phyloP scores from a whole-genome alignment of 2,888 invertebrate genomes.

The Drosophila infuscata region DNA sequence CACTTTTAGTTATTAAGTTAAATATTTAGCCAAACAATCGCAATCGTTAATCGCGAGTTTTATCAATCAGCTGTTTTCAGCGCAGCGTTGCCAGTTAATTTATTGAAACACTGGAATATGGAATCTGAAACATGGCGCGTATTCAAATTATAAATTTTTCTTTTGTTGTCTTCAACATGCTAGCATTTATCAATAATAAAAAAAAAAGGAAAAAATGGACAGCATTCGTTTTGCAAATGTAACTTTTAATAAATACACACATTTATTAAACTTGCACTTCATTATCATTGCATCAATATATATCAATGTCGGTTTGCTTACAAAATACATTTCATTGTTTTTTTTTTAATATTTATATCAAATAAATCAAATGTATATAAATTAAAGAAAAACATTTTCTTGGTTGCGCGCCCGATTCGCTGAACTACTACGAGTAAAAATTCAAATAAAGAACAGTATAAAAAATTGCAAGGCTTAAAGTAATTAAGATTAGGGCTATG shows the following conservation, averaged over 20 bases:
- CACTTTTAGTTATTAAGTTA: conserved; percentile 52
- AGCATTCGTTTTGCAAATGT: conserved; percentile 37
- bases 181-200: conserved; percentile 23
- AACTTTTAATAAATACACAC: conserved; percentile 80
- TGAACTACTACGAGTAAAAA: conserved; percentile 38
- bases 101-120: conserved; percentile 23
- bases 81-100: conserved; percentile 49
- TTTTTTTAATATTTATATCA: conserved; percentile 37
- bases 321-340: conserved; percentile 44
- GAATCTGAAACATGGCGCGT: conserved; percentile 32
- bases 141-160: conserved; percentile 25
- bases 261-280: conserved; percentile 77
- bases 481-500: conserved; percentile 34
- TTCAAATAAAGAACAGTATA: conserved; percentile 72
- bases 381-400: conserved; percentile 52
- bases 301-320: conserved; percentile 64
- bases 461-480: conserved; percentile 62
- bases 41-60: conserved; percentile 19
- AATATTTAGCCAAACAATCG: conserved; percentile 37
- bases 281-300: conserved; percentile 67
- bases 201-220: conserved; percentile 1
- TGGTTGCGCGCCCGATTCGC: conserved; percentile 61
- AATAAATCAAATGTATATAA: conserved; percentile 66
- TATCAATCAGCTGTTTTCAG: conserved; percentile 42
- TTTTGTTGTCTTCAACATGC: neutral